Evolutionary conservation across 2,797 vertebrate species (phyloP), one percentile per base, ranked within the genome.

Genomic region (Synaphobranchus kaupii): DNA sequence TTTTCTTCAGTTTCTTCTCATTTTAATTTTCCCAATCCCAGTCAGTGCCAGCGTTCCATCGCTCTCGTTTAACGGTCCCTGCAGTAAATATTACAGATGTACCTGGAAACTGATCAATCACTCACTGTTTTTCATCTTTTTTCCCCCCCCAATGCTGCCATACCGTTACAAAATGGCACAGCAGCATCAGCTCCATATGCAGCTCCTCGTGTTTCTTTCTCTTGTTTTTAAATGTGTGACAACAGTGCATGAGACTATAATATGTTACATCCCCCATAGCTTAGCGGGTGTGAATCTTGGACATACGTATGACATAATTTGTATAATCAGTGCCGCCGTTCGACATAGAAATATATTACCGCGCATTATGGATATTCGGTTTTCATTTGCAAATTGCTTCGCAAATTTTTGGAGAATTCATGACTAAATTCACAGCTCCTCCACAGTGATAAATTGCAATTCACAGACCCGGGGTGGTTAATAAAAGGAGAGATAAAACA

Each of bases 41-140:
- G 89, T 91, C 89, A 89, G 88, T 88, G 90, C 90, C 90, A 89
- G 66, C 86, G 78, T 88, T 87, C 90, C 86, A 88, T 91, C 88
- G 87, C 73, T 86, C 85, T 88, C 83, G 73, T 87, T 76, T 90
- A 90, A 91, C 89, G 87, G 81, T 80, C 84, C 73, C 86, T 84
- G 73, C 89, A 83, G 88, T 90, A 89, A 88, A 89, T 86, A 86
- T 88, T 87, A 88, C 88, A 87, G 87, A 76, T 81, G 52, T 80
- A 54, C 84, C 84, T 83, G 71, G 84, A 54, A 89, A 86, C 90
- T 89, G 84, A 89, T 89, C 88, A 85, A 89, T 89, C 85, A 85
- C 86, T 71, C 84, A 78, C 34, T 6, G 60, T 5, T 66, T 66
- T 66, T 5, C n/a, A 39, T 47, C 85, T 76, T 86, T 85, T 86